Evolutionary conservation across 2,888 invertebrate genomes (phyloP).

Genomic region (Aproaerema taeniolella): DNA sequence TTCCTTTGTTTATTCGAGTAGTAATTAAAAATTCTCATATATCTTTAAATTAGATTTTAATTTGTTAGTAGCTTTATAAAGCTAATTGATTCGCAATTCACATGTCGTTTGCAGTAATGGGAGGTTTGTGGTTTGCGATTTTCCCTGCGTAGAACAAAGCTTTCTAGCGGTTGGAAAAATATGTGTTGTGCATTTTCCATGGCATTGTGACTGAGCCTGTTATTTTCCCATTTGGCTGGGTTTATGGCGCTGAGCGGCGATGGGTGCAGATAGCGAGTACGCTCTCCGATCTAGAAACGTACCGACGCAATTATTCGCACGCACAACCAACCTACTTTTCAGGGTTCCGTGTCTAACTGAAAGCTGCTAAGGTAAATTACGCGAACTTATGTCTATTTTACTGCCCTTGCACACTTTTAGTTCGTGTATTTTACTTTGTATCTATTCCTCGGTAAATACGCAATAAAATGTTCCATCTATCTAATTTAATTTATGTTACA

Average conservation of each 20-base stretch:
- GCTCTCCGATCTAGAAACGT: constrained; percentile 63
- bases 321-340: constrained; percentile 45
- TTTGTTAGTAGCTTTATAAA: constrained; percentile 7
- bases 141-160: constrained; percentile 38
- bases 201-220: constrained; percentile 69
- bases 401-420: too few species aligned
- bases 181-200: constrained; percentile 56
- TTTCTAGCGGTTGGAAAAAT: constrained; percentile 64
- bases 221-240: constrained; percentile 74
- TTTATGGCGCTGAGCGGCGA: constrained; percentile 62
- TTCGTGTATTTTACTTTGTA: too few species aligned
- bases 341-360: too few species aligned
- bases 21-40: neutral
- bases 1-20: constrained; percentile 2
- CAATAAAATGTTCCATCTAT: too few species aligned
- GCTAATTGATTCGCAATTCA: constrained; percentile 32
- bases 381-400: too few species aligned
- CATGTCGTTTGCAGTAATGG: constrained; percentile 28
- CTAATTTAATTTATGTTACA: too few species aligned
- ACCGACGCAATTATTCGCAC: constrained; percentile 68
- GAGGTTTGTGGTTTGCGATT: constrained; percentile 35
- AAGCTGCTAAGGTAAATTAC: too few species aligned
- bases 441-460: too few species aligned
- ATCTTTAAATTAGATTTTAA: constrained; percentile 5
- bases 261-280: constrained; percentile 58